phyloP scores from a whole-genome alignment of 2,888 invertebrate species.

The Napeogenes inachia region DNA sequence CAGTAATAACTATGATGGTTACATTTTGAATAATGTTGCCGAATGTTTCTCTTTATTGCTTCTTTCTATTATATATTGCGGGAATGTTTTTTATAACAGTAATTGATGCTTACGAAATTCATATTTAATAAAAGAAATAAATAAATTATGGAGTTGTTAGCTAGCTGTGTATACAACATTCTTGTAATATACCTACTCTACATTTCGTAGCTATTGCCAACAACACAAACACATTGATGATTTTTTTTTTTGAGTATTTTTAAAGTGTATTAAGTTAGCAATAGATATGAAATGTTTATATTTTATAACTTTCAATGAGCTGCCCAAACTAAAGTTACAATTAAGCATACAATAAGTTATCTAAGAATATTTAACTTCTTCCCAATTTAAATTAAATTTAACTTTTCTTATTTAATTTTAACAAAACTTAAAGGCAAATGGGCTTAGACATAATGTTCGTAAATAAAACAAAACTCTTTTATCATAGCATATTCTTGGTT shows the following conservation, averaged over 20 bases:
- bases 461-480: constrained; percentile 57
- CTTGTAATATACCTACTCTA: constrained; percentile 33
- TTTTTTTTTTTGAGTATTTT: constrained; percentile 8
- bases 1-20: background rate
- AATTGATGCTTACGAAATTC: constrained; percentile 20
- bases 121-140: background rate
- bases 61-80: constrained; percentile 33
- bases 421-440: constrained; percentile 65
- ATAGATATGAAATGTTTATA: constrained; percentile 47
- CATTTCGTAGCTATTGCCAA: constrained; percentile 48
- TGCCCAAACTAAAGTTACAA: constrained; percentile 50
- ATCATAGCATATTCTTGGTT: constrained; percentile 70
- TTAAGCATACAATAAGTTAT: constrained; percentile 8
- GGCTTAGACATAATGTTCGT: constrained; percentile 67
- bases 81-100: constrained; percentile 25
- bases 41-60: constrained; percentile 32
- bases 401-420: constrained; percentile 49
- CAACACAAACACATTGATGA: constrained; percentile 7
- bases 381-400: constrained; percentile 40
- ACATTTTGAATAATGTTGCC: constrained; percentile 19
- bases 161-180: constrained; percentile 20
- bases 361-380: constrained; percentile 8
- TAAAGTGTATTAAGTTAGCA: constrained; percentile 31
- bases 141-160: background rate
- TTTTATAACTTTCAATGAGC: constrained; percentile 37